Percentiles rank a stretch among this genome's conserved stretches.
Evolutionary conservation across 1,140 invertebrate species (phyloP).

Genomic region (Babylonia areolata): DNA sequence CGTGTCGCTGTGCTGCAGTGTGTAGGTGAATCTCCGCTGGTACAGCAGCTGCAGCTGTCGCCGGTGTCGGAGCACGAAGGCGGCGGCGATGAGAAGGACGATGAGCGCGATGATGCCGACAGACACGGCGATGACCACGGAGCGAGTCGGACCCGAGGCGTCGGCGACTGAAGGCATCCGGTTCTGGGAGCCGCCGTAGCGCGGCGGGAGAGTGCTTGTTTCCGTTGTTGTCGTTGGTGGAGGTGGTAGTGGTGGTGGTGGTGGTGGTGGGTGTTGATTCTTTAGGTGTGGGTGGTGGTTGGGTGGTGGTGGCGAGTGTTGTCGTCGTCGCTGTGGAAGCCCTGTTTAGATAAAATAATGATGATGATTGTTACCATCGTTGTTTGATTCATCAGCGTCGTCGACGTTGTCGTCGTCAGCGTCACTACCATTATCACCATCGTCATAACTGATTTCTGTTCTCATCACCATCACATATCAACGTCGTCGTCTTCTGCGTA

Average conservation of each 20-base stretch:
- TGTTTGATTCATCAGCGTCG: too few relatives aligned
- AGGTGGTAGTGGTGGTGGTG: neutral
- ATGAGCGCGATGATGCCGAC: slow-evolving; percentile 40
- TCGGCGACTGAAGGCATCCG: slow-evolving; percentile 21
- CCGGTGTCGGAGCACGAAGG: slow-evolving; percentile 34
- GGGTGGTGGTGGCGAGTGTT: neutral
- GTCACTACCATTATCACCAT: too few relatives aligned
- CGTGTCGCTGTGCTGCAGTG: slow-evolving; percentile 32
- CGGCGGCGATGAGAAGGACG: slow-evolving; percentile 37
- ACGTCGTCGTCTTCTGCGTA: too few relatives aligned
- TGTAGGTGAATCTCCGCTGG: slow-evolving; percentile 36
- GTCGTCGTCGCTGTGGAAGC: neutral
- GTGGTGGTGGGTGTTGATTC: neutral
- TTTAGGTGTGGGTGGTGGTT: neutral
- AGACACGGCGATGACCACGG: slow-evolving; percentile 34
- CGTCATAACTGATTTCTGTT: too few relatives aligned
- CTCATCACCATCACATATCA: too few relatives aligned
- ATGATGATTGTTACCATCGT: neutral
- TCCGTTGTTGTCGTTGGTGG: neutral
- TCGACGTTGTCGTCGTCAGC: too few relatives aligned
- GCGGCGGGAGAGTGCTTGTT: neutral
- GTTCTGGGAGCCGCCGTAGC: neutral
- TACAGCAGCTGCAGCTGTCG: slow-evolving; percentile 32
- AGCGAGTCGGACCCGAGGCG: neutral
- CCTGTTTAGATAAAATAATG: too few relatives aligned